A percentile compares a stretch with the other conserved stretches of the same genome.
These are phyloP conservation scores for human DNA, from an alignment of 2,113 vertebrate species.

Conservation along the genomic window GRCh38 chr5:50728001-50728500, in stretches of 20 bases:
- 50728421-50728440: background rate
- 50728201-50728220: background rate
- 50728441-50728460: background rate
- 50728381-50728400: background rate
- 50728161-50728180: background rate
- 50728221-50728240: background rate
- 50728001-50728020: background rate
- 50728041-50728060: background rate
- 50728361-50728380: background rate
- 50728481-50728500: background rate
- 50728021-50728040: no score
- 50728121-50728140: background rate
- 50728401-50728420: background rate
- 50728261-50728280: background rate
- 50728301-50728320: background rate
- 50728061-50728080: background rate
- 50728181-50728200: background rate
- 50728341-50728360: background rate
- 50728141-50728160: background rate
- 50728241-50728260: background rate
- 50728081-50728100: background rate
- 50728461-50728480: background rate
- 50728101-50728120: accelerated
- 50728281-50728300: background rate
- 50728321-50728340: background rate